Conservation (phyloP, 2,888 invertebrate species). For the Drosophila ezoana region DNA sequence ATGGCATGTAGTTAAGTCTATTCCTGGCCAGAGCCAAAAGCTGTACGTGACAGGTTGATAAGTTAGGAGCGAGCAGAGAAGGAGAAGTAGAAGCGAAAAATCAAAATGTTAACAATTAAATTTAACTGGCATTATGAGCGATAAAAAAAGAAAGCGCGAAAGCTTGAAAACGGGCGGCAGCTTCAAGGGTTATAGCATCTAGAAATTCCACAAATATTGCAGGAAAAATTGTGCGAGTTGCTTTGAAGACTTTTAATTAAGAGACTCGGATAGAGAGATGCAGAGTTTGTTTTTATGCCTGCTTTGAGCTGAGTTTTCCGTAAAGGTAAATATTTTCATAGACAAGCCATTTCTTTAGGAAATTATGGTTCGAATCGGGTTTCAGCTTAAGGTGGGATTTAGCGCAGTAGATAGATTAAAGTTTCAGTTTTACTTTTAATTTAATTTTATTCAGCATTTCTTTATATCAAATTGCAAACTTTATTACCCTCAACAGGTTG, state of each 20-base stretch:
- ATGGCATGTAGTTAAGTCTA: slow-evolving; percentile 67
- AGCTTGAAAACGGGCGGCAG: not conserved
- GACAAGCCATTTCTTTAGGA: too few relatives aligned
- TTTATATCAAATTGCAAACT: not conserved
- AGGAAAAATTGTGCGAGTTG: not conserved
- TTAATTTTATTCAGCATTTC: not conserved
- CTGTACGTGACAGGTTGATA: slow-evolving; percentile 43
- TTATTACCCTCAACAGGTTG: not conserved
- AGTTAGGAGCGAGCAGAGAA: slow-evolving; percentile 9
- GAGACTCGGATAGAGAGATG: not conserved
- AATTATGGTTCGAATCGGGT: too few relatives aligned
- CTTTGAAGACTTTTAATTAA: not conserved
- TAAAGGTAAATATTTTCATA: too few relatives aligned
- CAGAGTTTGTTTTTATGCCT: not conserved
- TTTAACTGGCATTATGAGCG: slow-evolving; percentile 20
- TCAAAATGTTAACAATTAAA: slow-evolving; percentile 44
- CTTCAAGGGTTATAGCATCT: not conserved
- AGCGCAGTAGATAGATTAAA: too few relatives aligned
- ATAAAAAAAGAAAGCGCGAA: not conserved
- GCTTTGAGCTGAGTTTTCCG: too few relatives aligned
- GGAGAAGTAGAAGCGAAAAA: slow-evolving; percentile 12
- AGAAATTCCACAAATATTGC: not conserved
- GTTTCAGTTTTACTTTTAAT: too few relatives aligned
- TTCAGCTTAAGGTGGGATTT: too few relatives aligned
- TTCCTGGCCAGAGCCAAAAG: slow-evolving; percentile 23